A percentile compares a stretch with the other conserved stretches of the same genome.
These are phyloP conservation scores for Cyaniris semiargus DNA, from an alignment of 2,888 invertebrate species.

Conservation along the genomic window DNA sequence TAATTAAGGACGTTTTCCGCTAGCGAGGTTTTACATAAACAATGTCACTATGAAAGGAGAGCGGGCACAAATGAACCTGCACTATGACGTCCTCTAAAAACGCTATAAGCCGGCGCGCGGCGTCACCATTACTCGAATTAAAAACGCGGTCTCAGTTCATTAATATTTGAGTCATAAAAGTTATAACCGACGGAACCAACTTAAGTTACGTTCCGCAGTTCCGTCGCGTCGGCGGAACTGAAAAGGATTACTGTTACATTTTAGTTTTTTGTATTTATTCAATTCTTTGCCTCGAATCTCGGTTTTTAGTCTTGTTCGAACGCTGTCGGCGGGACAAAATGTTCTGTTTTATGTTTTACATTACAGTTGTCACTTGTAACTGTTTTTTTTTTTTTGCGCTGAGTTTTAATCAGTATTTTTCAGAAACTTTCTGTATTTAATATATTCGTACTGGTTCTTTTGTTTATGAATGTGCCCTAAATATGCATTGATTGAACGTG, in stretches of 20 bases:
- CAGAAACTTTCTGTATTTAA: background rate
- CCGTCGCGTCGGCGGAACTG: background rate
- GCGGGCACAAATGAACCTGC: background rate
- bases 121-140: slow-evolving; percentile 5
- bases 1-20: too few relatives aligned
- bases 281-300: slow-evolving; percentile 8
- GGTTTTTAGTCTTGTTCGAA: background rate
- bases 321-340: background rate
- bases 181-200: slow-evolving; percentile 13
- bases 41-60: too few relatives aligned
- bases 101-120: background rate
- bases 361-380: background rate
- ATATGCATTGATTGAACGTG: background rate
- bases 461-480: background rate
- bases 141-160: slow-evolving; percentile 14
- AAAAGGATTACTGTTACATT: slow-evolving; percentile 18
- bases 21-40: too few relatives aligned
- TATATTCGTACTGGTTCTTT: background rate
- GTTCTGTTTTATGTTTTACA: slow-evolving; percentile 20
- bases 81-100: background rate
- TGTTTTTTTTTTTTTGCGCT: background rate
- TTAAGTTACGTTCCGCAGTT: slow-evolving; percentile 3
- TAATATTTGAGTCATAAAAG: slow-evolving; percentile 13
- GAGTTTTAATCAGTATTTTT: background rate
- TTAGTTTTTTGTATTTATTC: slow-evolving; percentile 21